Base-by-base conservation (phyloP, 2,888 invertebrate genomes). In the Synanthedon tipuliformis region DNA sequence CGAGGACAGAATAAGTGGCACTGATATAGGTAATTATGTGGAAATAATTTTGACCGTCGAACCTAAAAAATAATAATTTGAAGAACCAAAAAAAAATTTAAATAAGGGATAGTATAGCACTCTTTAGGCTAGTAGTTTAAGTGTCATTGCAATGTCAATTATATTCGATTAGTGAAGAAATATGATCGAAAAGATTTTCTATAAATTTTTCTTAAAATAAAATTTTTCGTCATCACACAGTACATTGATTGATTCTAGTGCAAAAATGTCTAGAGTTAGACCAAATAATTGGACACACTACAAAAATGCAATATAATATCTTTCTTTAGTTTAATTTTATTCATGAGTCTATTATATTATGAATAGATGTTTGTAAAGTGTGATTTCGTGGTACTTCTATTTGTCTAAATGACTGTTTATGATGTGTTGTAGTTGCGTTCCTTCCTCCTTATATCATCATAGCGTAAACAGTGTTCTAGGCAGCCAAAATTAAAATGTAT, bases 101-200 rank as follows among this genome's bases (percentile, higher is more conserved):
- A 66, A 63, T 84, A 84, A 83, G 83, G 67, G 67, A 75, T 81
- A 82, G 79, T 75, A 74, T 85, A 85, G 84, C 84, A 83, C 78
- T 76, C 65, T 76, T 72, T 83, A 85, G 82, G 76, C 73, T 86
- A 84, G 78, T 82, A 86, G 84, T 85, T 34, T 45, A 83, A 83
- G 83, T 80, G 81, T 84, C 81, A 82, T 83, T 75, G 84, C 82
- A 75, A 84, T 81, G 86, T 87, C 86, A 87, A 87, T 87, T 87
- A 87, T 87, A 86, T 87, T 82, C 76, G 79, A 85, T 78, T 87
- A 87, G 86, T 78, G 73, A 66, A 73, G 73, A 73, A 74, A 70
- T 73, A 74, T 74, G 75, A 73, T 79, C 73, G 75, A 78, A 81
- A 62, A 79, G 72, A 75, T 81, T 84, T 84, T 84, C 81, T 82